Base-by-base conservation (phyloP, 2,888 invertebrate genomes). In the Stenodema calcarata region DNA sequence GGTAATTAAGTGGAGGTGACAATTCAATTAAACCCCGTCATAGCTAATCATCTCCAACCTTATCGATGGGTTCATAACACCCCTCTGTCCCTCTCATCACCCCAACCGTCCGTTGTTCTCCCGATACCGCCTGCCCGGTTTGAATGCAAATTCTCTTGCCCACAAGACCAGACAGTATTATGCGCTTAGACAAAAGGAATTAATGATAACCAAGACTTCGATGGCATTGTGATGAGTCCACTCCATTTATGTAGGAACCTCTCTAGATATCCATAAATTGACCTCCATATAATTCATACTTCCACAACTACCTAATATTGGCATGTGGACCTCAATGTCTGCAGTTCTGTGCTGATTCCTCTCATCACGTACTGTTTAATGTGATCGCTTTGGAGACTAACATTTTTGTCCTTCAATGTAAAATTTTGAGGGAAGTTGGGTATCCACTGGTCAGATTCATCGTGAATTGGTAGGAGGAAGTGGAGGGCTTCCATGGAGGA, bases 1-100 rank as follows among this genome's bases (percentile, higher is more conserved):
- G 50, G 80, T 80, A 80, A 80, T 80, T 80, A 80, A 54, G 80
- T 80, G 80, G 28, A 80, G 80, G 80, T 80, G 80, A 80, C 80
- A 80, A 80, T 80, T 80, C 80, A 80, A 80, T 80, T 80, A 80
- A 80, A 80, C 80, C 80, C 1, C 80, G 16, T 50, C 80, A 54
- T 54, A 80, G 80, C 80, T 80, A 80, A 80, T 80, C 80, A 80
- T 54, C 80, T 50, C 54, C 54, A 3, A 80, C 80, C 80, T 50
- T 80, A 73, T 73, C 73, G 73, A 73, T 30, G 73, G 35, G 35
- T 30, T 73, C 73, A 30, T 30, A 73, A 14, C 73, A 30, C 4
- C 73, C 16, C 73, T 30, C 35, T 73, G 54, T 54, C 11, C n/a
- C n/a, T n/a, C n/a, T n/a, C n/a, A n/a, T n/a, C n/a, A n/a, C n/a